These are phyloP conservation scores for Syrrhaptes paradoxus DNA, from an alignment of 2,113 vertebrate genomes.

Conservation along the genomic window DNA sequence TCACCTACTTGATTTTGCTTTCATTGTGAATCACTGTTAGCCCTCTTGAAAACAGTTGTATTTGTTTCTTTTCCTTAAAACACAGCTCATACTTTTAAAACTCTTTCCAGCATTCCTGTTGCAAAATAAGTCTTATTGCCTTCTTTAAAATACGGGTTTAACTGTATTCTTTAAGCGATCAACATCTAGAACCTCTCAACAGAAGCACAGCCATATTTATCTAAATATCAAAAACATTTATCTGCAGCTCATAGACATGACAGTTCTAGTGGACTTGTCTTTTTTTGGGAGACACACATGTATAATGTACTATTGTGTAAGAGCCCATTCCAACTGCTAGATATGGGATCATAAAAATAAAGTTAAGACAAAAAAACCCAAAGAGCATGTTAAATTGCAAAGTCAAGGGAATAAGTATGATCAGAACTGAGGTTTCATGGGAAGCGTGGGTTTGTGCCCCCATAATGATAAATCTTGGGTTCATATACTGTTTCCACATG, in stretches of 20 bases:
- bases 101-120: not conserved
- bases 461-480: not conserved
- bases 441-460: not conserved
- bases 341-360: not conserved
- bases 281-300: not conserved
- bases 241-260: not conserved
- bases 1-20: not conserved
- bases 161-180: not conserved
- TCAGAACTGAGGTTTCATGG: not conserved
- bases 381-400: not conserved
- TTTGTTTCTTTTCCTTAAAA: not conserved
- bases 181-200: not conserved
- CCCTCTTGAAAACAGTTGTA: not conserved
- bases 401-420: not conserved
- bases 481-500: not conserved
- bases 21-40: not conserved
- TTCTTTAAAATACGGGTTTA: not conserved
- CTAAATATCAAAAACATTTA: not conserved
- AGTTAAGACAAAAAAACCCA: not conserved
- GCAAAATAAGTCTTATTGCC: not conserved
- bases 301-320: not conserved
- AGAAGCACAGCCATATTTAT: not conserved
- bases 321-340: not conserved
- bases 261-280: not conserved
- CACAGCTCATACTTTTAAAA: not conserved